These are phyloP conservation scores for Malurus splendens DNA, from an alignment of 2,797 vertebrate species.

Conservation along the genomic window DNA sequence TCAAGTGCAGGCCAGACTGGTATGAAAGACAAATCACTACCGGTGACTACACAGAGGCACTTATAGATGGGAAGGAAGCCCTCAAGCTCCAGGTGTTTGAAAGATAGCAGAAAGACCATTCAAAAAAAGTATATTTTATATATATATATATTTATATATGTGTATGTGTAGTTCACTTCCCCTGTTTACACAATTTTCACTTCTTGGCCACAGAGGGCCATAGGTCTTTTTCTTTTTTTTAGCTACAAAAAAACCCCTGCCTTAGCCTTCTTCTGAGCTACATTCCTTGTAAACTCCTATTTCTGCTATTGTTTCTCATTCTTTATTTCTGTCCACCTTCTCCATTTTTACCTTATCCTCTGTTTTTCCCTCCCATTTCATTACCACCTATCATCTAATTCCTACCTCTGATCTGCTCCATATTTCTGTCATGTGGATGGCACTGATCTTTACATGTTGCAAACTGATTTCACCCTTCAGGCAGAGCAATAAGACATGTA, in stretches of 20 bases:
- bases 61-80: background rate
- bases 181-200: background rate
- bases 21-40: background rate
- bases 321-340: background rate
- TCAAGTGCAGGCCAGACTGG: background rate
- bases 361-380: background rate
- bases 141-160: background rate
- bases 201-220: background rate
- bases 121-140: background rate
- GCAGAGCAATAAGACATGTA: background rate
- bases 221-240: background rate
- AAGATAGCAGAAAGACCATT: background rate
- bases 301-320: background rate
- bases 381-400: background rate
- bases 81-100: background rate
- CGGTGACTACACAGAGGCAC: background rate
- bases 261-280: background rate
- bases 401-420: background rate
- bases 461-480: background rate
- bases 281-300: background rate
- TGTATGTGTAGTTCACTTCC: background rate
- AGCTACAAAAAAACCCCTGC: background rate
- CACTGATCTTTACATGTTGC: background rate
- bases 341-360: background rate
- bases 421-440: background rate